phyloP scores from a whole-genome alignment of 2,888 invertebrate species.

The Aphrophora alni region DNA sequence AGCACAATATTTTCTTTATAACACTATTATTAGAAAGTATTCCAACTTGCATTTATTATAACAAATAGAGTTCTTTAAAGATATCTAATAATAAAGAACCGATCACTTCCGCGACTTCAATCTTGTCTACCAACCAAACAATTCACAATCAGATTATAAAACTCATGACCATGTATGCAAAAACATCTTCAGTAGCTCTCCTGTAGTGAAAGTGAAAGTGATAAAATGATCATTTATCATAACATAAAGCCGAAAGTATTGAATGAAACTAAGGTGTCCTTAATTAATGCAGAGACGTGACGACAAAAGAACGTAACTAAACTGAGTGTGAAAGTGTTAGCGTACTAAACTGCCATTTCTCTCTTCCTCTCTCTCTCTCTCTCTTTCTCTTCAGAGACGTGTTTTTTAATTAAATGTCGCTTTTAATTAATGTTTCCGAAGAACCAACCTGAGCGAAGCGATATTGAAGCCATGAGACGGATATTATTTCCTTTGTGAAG shows the following conservation, averaged over 20 bases:
- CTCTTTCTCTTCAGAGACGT: background rate
- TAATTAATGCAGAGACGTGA: background rate
- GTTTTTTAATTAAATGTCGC: background rate
- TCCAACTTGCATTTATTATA: too few relatives aligned
- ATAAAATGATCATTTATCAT: background rate
- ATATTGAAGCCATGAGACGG: background rate
- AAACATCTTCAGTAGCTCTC: background rate
- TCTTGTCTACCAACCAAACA: too few relatives aligned
- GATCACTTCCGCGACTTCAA: too few relatives aligned
- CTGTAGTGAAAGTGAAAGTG: background rate
- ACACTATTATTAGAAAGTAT: too few relatives aligned
- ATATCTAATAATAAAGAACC: too few relatives aligned
- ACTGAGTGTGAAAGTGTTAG: background rate
- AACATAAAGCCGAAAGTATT: background rate
- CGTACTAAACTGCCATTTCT: too few relatives aligned
- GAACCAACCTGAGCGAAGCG: background rate
- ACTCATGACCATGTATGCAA: too few relatives aligned
- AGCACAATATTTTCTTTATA: too few relatives aligned
- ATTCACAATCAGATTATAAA: too few relatives aligned
- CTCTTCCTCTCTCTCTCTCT: too few relatives aligned
- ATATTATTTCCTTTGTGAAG: background rate
- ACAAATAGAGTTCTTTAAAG: too few relatives aligned
- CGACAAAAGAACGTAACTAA: background rate
- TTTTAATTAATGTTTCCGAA: background rate
- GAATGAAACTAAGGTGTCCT: background rate